A percentile compares a stretch with the other conserved stretches of the same genome.
Evolutionary conservation across 2,113 vertebrate species (phyloP).

Genomic region (Eretmochelys imbricata): DNA sequence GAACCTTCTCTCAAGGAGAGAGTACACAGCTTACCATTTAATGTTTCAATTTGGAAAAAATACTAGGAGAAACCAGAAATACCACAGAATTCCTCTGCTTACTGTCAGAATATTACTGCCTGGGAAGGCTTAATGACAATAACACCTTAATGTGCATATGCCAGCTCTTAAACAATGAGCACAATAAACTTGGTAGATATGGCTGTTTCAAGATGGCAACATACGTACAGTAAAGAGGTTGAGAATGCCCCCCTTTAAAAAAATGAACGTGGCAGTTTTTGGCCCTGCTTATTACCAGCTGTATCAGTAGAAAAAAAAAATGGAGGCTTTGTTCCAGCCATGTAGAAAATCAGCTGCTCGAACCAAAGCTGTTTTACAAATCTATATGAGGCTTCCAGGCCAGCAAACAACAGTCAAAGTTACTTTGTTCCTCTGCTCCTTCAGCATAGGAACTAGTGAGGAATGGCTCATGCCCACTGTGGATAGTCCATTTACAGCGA

Average conservation of each 20-base stretch:
- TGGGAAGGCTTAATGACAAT: neutral
- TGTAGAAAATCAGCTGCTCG: constrained; percentile 29
- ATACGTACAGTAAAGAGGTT: constrained; percentile 8
- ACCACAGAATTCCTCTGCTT: neutral
- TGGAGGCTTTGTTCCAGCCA: constrained; percentile 58
- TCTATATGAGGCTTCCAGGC: constrained; percentile 93
- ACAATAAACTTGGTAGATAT: constrained; percentile 26
- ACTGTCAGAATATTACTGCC: neutral
- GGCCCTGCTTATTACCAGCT: constrained; percentile 76
- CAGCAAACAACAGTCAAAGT: constrained; percentile 96
- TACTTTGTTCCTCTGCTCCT: constrained; percentile 96
- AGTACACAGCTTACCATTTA: neutral
- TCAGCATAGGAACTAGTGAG: constrained; percentile 96
- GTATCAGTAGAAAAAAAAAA: constrained; percentile 41
- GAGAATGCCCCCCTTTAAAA: neutral
- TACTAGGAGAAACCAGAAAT: constrained; percentile 31
- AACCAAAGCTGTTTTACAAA: neutral
- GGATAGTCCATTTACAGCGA: constrained; percentile 94
- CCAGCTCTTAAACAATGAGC: neutral
- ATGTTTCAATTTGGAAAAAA: neutral
- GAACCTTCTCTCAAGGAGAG: accelerated
- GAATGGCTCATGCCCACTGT: constrained; percentile 99
- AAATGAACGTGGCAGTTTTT: constrained; percentile 60
- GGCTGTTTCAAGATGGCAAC: constrained; percentile 45
- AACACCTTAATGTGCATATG: neutral